Evolutionary conservation across 2,888 invertebrate genomes (phyloP).

Genomic region (Azorinus chamasolen): DNA sequence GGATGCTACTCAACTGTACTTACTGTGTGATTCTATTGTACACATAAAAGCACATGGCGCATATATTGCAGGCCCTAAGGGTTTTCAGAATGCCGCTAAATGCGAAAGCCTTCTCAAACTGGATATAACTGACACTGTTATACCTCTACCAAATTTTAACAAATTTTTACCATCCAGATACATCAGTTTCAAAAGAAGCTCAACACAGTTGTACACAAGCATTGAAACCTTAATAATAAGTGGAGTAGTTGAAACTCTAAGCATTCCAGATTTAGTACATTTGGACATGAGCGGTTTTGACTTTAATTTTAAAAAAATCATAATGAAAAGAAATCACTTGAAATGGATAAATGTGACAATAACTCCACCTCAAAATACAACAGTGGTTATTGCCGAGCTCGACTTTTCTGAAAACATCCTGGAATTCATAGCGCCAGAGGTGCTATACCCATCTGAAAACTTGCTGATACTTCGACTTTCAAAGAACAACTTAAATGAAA

Average conservation of each 20-base stretch:
- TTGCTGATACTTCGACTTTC: constrained; percentile 3
- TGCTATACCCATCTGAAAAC: background rate
- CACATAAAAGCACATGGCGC: too few species aligned
- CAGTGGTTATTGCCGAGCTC: background rate
- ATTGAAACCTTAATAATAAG: constrained; percentile 3
- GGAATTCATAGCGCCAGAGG: constrained; percentile 17
- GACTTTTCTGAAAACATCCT: constrained; percentile 18
- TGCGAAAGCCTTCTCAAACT: background rate
- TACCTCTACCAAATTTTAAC: background rate
- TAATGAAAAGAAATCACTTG: constrained; percentile 7
- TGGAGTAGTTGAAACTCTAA: background rate
- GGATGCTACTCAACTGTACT: too few species aligned
- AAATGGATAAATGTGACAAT: constrained; percentile 8
- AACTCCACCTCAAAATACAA: constrained; percentile 1
- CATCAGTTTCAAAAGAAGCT: too few species aligned
- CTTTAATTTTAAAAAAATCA: constrained; percentile 7
- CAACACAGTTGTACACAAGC: too few species aligned
- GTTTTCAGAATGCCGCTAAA: too few species aligned
- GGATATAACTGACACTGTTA: constrained; percentile 3
- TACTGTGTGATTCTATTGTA: too few species aligned
- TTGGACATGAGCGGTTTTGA: background rate
- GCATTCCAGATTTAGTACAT: background rate
- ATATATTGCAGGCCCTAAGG: too few species aligned
- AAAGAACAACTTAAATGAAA: too few species aligned
- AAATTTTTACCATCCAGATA: background rate